Conservation (phyloP, 2,797 vertebrate genomes). For the Myiotriccus ornatus region DNA sequence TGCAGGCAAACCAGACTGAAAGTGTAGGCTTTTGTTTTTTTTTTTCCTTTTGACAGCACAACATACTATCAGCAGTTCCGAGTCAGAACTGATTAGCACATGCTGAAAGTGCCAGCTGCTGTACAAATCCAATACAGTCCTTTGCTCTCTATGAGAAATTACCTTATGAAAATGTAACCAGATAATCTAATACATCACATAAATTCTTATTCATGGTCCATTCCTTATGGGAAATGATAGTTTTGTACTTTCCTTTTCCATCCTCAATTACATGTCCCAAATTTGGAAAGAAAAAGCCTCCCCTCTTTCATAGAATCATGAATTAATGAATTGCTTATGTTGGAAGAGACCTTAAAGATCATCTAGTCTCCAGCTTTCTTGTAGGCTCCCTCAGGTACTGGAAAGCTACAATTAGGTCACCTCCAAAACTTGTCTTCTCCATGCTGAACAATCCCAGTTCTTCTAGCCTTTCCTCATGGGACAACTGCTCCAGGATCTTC, state of each 20-base stretch:
- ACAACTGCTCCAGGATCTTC: background rate
- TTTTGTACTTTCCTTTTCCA: background rate
- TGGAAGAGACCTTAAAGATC: background rate
- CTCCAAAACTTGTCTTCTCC: background rate
- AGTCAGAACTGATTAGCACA: background rate
- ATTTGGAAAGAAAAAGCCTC: background rate
- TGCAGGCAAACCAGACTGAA: background rate
- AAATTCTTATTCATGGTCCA: background rate
- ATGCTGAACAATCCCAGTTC: background rate
- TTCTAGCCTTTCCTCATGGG: background rate
- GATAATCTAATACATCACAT: background rate
- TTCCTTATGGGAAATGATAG: background rate
- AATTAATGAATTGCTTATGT: background rate
- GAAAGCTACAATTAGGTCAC: background rate
- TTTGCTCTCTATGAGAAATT: background rate
- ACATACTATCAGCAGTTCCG: accelerated
- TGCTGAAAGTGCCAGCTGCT: background rate
- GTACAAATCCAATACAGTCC: background rate
- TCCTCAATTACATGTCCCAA: background rate
- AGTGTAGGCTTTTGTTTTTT: background rate
- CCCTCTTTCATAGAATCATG: background rate
- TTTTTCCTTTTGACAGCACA: background rate
- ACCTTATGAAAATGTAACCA: background rate
- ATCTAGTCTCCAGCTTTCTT: background rate
- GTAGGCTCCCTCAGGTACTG: background rate